These are phyloP conservation scores for Pipistrellus nathusii DNA, from an alignment of 2,797 vertebrate genomes.

Conservation along the genomic window DNA sequence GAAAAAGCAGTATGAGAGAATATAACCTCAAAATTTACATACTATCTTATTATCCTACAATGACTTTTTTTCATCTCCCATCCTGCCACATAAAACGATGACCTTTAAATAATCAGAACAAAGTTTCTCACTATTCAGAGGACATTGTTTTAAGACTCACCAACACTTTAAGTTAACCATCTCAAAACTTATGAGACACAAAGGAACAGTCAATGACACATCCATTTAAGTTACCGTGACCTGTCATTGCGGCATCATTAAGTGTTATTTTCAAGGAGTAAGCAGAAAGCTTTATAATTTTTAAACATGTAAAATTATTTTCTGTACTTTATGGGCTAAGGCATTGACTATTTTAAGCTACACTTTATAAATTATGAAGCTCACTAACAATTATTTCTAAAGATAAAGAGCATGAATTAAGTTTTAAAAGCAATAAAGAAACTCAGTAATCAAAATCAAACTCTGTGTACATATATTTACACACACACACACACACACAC, in stretches of 20 bases:
- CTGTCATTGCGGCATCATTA: constrained; percentile 84
- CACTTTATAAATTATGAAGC: constrained; percentile 73
- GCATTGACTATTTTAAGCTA: constrained; percentile 74
- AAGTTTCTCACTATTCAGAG: neutral
- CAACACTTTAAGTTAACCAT: constrained; percentile 74
- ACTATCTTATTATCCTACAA: neutral
- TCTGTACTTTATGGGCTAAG: constrained; percentile 57
- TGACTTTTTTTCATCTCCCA: neutral
- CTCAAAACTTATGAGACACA: constrained; percentile 83
- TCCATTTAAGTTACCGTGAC: constrained; percentile 77
- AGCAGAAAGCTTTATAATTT: constrained; percentile 80
- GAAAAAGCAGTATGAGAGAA: neutral
- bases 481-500: neutral
- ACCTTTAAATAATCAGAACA: constrained; percentile 49
- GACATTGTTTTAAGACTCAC: constrained; percentile 7
- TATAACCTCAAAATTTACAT: neutral
- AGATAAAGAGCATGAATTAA: constrained; percentile 50
- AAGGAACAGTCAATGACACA: constrained; percentile 82
- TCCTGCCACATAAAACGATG: neutral
- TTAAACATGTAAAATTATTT: constrained; percentile 78
- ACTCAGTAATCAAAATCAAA: constrained; percentile 54
- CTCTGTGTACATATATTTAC: neutral
- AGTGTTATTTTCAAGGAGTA: constrained; percentile 77
- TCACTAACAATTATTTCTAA: constrained; percentile 16
- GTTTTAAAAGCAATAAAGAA: constrained; percentile 47